A percentile compares a stretch with the other conserved stretches of the same genome.
Conservation (phyloP, 2,888 invertebrate species). For the Philaethria dido region DNA sequence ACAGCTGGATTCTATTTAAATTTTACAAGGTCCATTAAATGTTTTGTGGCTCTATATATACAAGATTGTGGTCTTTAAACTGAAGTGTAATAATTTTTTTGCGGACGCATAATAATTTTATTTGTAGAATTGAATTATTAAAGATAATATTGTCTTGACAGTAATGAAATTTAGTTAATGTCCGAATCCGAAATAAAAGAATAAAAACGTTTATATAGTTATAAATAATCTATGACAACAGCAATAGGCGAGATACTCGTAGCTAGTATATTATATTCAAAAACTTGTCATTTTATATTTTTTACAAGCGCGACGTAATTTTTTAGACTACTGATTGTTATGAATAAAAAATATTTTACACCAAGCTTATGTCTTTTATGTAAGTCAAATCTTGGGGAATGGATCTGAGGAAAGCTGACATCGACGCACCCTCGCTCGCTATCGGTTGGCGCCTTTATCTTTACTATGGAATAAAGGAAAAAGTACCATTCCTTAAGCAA, state of each 20-base stretch:
- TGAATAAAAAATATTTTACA: background rate
- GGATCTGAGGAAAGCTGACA: slow-evolving; percentile 66
- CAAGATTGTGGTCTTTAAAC: slow-evolving; percentile 63
- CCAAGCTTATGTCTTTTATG: slow-evolving; percentile 69
- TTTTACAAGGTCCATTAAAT: slow-evolving; percentile 51
- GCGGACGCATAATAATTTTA: slow-evolving; percentile 71
- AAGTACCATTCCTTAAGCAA: slow-evolving; percentile 71
- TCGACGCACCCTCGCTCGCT: slow-evolving; percentile 64
- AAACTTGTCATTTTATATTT: no score
- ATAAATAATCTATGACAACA: no score
- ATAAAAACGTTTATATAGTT: no score
- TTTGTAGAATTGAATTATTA: slow-evolving; percentile 69
- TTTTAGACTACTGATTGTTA: background rate
- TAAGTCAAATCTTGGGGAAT: slow-evolving; percentile 70
- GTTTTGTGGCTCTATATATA: slow-evolving; percentile 49
- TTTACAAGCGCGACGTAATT: no score
- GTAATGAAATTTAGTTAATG: background rate
- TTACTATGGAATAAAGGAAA: slow-evolving; percentile 75
- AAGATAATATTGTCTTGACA: slow-evolving; percentile 62
- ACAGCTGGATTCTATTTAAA: slow-evolving; percentile 60
- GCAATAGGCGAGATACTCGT: no score
- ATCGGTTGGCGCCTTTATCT: slow-evolving; percentile 72
- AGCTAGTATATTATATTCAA: no score
- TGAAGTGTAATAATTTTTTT: slow-evolving; percentile 69
- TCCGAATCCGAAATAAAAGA: background rate